Percentiles rank a stretch among this genome's conserved stretches.
Conservation (phyloP, 2,797 vertebrate genomes). For the Varecia variegata region DNA sequence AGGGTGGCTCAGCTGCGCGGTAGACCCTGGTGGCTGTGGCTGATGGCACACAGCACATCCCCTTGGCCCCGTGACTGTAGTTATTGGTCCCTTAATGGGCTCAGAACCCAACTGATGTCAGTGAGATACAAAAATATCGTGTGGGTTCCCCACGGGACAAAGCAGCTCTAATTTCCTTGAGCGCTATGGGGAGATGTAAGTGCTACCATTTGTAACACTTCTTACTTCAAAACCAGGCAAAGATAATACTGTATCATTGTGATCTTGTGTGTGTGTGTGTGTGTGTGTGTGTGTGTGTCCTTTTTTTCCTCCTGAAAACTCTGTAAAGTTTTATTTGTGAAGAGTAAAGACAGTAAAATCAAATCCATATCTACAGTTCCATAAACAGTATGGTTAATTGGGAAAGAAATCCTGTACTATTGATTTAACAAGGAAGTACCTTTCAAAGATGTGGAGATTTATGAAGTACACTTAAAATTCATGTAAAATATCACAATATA, state of each 20-base stretch:
- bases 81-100: not conserved
- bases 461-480: not conserved
- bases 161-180: conserved; percentile 11
- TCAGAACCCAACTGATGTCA: conserved; percentile 60
- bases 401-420: not conserved
- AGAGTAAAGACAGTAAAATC: not conserved
- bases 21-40: not conserved
- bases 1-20: not conserved
- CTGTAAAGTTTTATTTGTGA: not conserved
- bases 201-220: not conserved
- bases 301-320: not conserved
- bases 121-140: conserved; percentile 51
- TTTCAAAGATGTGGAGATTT: too few species aligned
- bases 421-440: too few species aligned
- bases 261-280: not conserved
- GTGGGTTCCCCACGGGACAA: not conserved
- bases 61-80: conserved; percentile 19
- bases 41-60: not conserved
- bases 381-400: not conserved
- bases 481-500: not conserved
- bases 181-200: conserved; percentile 6
- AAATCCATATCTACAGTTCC: not conserved
- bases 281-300: not conserved
- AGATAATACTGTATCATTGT: not conserved
- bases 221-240: not conserved